A percentile compares a stretch with the other conserved stretches of the same genome.
phyloP scores from a whole-genome alignment of 2,113 vertebrate genomes.

The Cephalopterus ornatus region DNA sequence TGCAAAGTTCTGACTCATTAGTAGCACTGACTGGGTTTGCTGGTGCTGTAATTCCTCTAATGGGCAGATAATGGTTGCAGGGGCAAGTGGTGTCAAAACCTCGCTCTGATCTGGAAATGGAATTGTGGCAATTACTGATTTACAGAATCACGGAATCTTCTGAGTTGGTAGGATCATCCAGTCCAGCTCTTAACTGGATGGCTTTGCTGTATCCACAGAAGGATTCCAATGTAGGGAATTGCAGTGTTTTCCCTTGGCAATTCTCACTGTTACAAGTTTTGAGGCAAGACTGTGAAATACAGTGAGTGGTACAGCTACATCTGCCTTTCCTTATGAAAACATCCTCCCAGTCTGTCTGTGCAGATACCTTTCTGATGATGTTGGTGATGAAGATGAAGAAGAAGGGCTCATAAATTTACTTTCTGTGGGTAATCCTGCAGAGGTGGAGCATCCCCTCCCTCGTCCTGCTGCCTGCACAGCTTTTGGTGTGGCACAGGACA shows the following conservation, averaged over 20 bases:
- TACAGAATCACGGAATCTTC: background rate
- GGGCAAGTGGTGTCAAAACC: background rate
- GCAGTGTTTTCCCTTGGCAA: background rate
- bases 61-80: background rate
- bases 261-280: background rate
- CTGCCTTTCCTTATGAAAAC: background rate
- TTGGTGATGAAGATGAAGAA: background rate
- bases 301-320: background rate
- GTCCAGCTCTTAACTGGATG: background rate
- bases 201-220: background rate
- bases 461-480: fast-evolving
- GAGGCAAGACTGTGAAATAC: background rate
- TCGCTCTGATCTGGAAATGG: background rate
- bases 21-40: background rate
- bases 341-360: background rate
- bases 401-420: background rate
- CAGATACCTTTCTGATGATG: background rate
- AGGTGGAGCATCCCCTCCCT: background rate
- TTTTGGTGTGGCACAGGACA: background rate
- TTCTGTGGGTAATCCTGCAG: background rate
- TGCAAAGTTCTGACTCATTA: background rate
- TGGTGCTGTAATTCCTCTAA: background rate
- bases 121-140: background rate
- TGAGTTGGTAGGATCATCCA: background rate
- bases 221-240: fast-evolving